These are phyloP conservation scores for Cataglyphis livida DNA, from an alignment of 2,888 invertebrate species.

Conservation along the genomic window DNA sequence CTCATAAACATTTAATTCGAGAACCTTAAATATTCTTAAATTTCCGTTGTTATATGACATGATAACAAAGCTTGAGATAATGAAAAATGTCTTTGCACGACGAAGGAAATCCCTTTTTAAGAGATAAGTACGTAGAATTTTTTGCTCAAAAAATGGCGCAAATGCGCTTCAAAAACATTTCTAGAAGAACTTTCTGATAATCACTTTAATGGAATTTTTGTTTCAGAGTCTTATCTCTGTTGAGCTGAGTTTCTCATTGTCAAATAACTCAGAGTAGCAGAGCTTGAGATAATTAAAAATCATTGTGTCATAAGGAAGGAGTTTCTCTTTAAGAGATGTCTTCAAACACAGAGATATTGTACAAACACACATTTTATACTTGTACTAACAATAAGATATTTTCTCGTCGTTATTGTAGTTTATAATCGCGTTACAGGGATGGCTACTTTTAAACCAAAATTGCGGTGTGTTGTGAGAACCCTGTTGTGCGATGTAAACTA, in stretches of 20 bases:
- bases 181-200: not conserved
- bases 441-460: conserved; percentile 18
- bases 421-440: conserved; percentile 11
- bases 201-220: conserved; percentile 35
- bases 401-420: not conserved
- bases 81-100: not conserved
- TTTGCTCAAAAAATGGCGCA: conserved; percentile 15
- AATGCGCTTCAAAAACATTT: conserved; percentile 16
- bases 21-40: not conserved
- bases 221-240: conserved; percentile 5
- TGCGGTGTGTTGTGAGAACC: conserved; percentile 1
- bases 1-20: conserved; percentile 2
- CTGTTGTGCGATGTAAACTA: not conserved
- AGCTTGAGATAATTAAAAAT: conserved; percentile 36
- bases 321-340: not conserved
- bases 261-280: conserved; percentile 3
- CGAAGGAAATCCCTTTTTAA: not conserved
- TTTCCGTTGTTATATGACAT: not conserved
- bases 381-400: not conserved
- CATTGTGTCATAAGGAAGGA: not conserved
- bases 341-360: not conserved
- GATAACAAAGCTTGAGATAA: conserved; percentile 17
- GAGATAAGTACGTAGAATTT: not conserved
- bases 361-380: not conserved
- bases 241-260: not conserved